A percentile compares a stretch with the other conserved stretches of the same genome.
These are phyloP conservation scores for Caranx melampygus DNA, from an alignment of 2,113 vertebrate species.

Conservation along the genomic window DNA sequence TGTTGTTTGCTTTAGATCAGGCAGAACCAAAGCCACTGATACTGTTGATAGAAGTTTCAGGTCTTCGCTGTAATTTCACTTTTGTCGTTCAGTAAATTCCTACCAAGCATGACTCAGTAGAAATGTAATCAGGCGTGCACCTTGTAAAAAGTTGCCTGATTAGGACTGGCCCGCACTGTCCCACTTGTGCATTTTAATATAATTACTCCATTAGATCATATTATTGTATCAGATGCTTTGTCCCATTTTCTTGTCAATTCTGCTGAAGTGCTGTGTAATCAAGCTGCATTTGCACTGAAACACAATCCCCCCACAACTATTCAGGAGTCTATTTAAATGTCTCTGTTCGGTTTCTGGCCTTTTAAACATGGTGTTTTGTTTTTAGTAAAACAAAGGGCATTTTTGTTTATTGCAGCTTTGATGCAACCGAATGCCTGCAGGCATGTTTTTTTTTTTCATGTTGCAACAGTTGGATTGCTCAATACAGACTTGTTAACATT, in stretches of 20 bases:
- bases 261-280: slow-evolving; percentile 46
- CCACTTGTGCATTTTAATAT: slow-evolving; percentile 4
- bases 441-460: slow-evolving; percentile 10
- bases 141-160: not conserved
- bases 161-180: not conserved
- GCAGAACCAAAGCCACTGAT: slow-evolving; percentile 1
- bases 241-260: slow-evolving; percentile 55
- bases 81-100: not conserved
- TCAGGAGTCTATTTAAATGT: slow-evolving; percentile 56
- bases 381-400: slow-evolving; percentile 58
- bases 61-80: slow-evolving; percentile 4
- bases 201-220: slow-evolving; percentile 34
- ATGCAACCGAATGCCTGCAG: slow-evolving; percentile 41
- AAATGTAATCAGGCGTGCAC: not conserved
- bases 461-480: slow-evolving; percentile 59
- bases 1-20: slow-evolving; percentile 21
- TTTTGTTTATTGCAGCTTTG: slow-evolving; percentile 61
- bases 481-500: slow-evolving; percentile 53
- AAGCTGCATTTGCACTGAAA: slow-evolving; percentile 40
- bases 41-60: slow-evolving; percentile 1
- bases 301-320: slow-evolving; percentile 38
- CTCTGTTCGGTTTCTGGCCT: slow-evolving; percentile 28
- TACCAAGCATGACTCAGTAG: not conserved
- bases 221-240: slow-evolving; percentile 51
- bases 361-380: slow-evolving; percentile 37